Evolutionary conservation across 2,797 vertebrate genomes (phyloP), one percentile per base, ranked within the genome.

Genomic region (Sebastes aleutianus): DNA sequence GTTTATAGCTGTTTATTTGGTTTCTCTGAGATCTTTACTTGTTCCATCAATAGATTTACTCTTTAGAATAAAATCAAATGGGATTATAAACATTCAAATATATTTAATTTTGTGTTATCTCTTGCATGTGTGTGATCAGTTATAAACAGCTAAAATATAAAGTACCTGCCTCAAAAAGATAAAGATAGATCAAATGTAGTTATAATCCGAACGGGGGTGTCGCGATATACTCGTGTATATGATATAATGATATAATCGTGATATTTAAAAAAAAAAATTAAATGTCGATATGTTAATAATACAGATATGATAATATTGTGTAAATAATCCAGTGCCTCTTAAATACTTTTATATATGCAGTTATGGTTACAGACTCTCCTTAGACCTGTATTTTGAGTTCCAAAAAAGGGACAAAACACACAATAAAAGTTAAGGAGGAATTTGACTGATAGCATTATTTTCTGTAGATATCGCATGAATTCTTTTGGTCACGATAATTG

Each of bases 271-370:
- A 39, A 39, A 39, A 43, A 53, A 53, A 53, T 53, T 8, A 8
- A 53, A 53, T 20, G 5, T 58, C 0, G 4, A n/a, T 53, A 47
- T 47, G 14, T 47, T 47, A 20, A 18, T 47, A 47, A 20, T n/a
- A 53, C 50, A 53, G 8, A 9, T 16, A 43, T 43, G 39, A 43
- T 53, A 10, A 53, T 53, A 53, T n/a, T 53, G 50, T n/a, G 50
- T 53, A 53, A 53, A 53, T 53, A 53, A 53, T 53, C 8, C 47
- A 53, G 20, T 0, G 9, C 8, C 20, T 53, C 50, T 53, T 53
- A 9, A 53, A 53, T 53, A 20, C 16, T 53, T 10, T 53, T 0
- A 10, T n/a, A 47, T n/a, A n/a, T 53, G 4, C 0, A 53, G 20
- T 53, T 53, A 53, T 8, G 43, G 43, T 47, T 47, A 47, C 43